A percentile compares a stretch with the other conserved stretches of the same genome.
phyloP scores from a whole-genome alignment of 1,140 invertebrate genomes.

The Carcinoscorpius rotundicauda region DNA sequence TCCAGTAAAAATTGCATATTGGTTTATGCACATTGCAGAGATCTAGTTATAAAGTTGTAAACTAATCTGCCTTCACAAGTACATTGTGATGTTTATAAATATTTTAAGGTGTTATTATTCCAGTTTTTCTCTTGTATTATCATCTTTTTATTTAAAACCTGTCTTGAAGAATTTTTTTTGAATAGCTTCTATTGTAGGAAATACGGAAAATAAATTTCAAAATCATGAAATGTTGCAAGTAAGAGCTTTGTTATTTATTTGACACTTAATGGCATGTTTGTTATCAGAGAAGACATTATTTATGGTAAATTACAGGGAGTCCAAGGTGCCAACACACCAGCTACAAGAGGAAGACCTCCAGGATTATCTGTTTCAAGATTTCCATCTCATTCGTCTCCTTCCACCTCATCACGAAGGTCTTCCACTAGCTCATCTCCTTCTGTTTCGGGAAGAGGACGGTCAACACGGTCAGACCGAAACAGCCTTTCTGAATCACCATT shows the following conservation, averaged over 20 bases:
- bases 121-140: no score
- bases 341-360: slow-evolving; percentile 11
- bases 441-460: slow-evolving; percentile 3
- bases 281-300: background rate
- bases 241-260: background rate
- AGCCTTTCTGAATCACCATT: slow-evolving; percentile 12
- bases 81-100: no score
- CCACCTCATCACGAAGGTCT: slow-evolving; percentile 5
- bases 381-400: background rate
- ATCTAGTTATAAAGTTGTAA: no score
- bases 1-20: no score
- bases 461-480: slow-evolving; percentile 19
- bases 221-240: background rate
- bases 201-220: slow-evolving; percentile 10
- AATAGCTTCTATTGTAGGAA: no score
- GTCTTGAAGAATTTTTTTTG: no score
- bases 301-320: background rate
- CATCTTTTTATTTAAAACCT: no score
- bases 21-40: no score
- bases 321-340: background rate
- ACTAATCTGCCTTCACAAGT: no score
- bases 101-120: no score
- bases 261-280: no score
- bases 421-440: slow-evolving; percentile 4
- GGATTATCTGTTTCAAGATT: background rate